These are phyloP conservation scores for Elymnias hypermnestra DNA, from an alignment of 1,140 invertebrate genomes.

Conservation along the genomic window DNA sequence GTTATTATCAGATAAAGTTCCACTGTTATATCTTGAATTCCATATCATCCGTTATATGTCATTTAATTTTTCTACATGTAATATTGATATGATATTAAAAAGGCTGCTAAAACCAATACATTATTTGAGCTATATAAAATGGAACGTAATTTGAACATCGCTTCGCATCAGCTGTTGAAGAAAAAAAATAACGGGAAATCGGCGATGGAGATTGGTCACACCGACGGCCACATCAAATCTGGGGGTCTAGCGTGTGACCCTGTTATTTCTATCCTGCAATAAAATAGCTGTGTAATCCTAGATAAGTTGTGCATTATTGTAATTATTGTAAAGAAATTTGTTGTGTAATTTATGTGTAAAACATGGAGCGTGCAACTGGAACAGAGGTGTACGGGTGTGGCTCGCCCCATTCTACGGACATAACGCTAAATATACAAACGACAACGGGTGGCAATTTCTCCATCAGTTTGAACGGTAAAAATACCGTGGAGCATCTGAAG, in stretches of 20 bases:
- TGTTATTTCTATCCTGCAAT: constrained; percentile 72
- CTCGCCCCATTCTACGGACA: constrained; percentile 79
- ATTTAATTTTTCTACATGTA: too few species aligned
- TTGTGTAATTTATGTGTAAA: constrained; percentile 70
- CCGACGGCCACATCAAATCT: constrained; percentile 74
- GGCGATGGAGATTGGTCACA: constrained; percentile 67
- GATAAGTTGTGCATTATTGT: constrained; percentile 54
- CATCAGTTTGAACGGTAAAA: constrained; percentile 85
- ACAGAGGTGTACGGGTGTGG: constrained; percentile 80
- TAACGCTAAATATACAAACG: constrained; percentile 86
- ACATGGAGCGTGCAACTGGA: constrained; percentile 70
- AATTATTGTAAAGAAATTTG: constrained; percentile 57
- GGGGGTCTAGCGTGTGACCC: constrained; percentile 73
- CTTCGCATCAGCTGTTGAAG: constrained; percentile 71
- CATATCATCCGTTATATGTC: too few species aligned
- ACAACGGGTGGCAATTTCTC: constrained; percentile 94
- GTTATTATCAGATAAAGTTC: too few species aligned
- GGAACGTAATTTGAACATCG: constrained; percentile 46
- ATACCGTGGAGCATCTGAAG: constrained; percentile 91
- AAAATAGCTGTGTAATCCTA: constrained; percentile 72
- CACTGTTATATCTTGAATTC: too few species aligned
- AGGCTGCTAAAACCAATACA: too few species aligned
- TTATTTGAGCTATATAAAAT: constrained; percentile 17
- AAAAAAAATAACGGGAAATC: constrained; percentile 73
- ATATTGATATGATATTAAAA: too few species aligned